Conservation (phyloP, 92 coral and sea anemone genomes). For the Scolanthus callimorphus region DNA sequence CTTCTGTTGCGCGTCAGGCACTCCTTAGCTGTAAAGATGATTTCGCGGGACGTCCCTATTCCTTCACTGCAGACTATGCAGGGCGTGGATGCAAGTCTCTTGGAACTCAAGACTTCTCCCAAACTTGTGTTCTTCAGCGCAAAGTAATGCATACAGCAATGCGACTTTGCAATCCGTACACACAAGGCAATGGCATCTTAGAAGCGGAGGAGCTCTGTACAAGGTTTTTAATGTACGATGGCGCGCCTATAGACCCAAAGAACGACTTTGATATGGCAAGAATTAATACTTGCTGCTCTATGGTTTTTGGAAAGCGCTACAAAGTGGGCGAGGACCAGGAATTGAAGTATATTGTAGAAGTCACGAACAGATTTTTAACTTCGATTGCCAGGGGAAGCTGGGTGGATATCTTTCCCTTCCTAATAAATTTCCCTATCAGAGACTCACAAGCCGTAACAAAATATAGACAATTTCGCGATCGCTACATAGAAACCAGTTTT, state of each 20-base stretch:
- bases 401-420: slow-evolving; percentile 59
- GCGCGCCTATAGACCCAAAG: slow-evolving; percentile 48
- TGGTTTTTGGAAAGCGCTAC: slow-evolving; percentile 64
- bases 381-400: slow-evolving; percentile 41
- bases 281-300: slow-evolving; percentile 58
- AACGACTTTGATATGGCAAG: slow-evolving; percentile 34
- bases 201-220: slow-evolving; percentile 33
- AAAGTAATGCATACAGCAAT: slow-evolving; percentile 61
- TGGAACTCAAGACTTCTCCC: slow-evolving; percentile 41
- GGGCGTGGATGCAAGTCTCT: slow-evolving; percentile 44
- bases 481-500: slow-evolving; percentile 39
- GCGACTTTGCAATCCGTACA: slow-evolving; percentile 42
- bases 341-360: slow-evolving; percentile 49
- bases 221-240: slow-evolving; percentile 27
- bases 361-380: slow-evolving; percentile 40
- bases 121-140: slow-evolving; percentile 32
- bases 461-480: slow-evolving; percentile 45
- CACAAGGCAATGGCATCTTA: slow-evolving; percentile 29
- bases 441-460: slow-evolving; percentile 41
- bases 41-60: slow-evolving; percentile 47
- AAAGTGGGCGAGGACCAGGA: slow-evolving; percentile 66
- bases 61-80: slow-evolving; percentile 18
- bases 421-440: slow-evolving; percentile 47
- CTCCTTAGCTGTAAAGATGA: slow-evolving; percentile 52
- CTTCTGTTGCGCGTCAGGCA: slow-evolving; percentile 50